Evolutionary conservation across 2,797 vertebrate species (phyloP), one percentile per base, ranked within the genome.

Genomic region (Myotis planiceps): DNA sequence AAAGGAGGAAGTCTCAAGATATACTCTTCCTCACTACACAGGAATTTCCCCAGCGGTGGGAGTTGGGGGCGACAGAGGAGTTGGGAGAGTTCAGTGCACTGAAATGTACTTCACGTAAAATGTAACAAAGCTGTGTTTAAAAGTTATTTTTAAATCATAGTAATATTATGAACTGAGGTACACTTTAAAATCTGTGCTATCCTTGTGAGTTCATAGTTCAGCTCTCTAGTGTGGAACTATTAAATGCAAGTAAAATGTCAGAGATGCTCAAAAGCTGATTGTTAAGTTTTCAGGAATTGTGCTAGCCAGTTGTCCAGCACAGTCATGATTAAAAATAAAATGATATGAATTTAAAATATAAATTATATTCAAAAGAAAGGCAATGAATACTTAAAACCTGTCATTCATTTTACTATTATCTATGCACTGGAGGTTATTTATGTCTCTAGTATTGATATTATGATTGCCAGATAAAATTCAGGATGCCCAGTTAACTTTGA

Each of bases 321-420:
- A 76, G 42, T 45, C 15, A 45, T 83, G 63, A 86, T 94, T 88
- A 88, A 89, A 89, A 95, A 51, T 69, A 16, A 93, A 93, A 80
- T 58, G 69, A 60, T 42, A 39, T 53, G 93, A 88, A 88, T 19
- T 42, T 93, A 89, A 71, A 85, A 49, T 78, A 65, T 90, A 65
- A 89, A 69, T 92, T 80, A 71, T 39, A 80, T 53, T 95, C 16
- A 27, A 47, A 69, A 83, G 49, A 69, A 90, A 92, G 34, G 1
- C 34, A 86, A 49, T 66, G 34, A 65, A 75, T 49, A 29, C 29
- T 58, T 9, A 45, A 66, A 87, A n/a, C 1, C 63, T 9, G 34
- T 37, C 9, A 79, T 21, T 47, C 6, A 49, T 78, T 94, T 93
- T 45, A 25, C 18, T 74, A 18, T 94, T 39, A 79, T 37, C 58